phyloP scores from a whole-genome alignment of 1,140 invertebrate species.

The Zaprionus camerounensis region DNA sequence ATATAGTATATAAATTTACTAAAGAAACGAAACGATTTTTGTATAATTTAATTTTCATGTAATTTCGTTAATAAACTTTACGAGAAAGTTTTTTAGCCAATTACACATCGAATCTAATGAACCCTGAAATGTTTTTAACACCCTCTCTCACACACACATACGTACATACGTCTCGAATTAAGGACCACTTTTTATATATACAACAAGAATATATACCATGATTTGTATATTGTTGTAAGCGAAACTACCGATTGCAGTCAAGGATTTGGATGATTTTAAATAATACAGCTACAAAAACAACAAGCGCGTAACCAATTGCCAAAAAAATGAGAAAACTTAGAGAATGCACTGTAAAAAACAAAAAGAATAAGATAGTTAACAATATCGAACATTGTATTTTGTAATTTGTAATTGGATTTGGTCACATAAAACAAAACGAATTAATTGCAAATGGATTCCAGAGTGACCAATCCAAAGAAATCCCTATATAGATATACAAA shows the following conservation, averaged over 20 bases:
- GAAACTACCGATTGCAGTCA: slow-evolving; percentile 75
- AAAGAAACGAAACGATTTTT: slow-evolving; percentile 37
- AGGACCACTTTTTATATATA: slow-evolving; percentile 81
- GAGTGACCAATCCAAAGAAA: slow-evolving; percentile 35
- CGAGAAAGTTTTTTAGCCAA: slow-evolving; percentile 55
- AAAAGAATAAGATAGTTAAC: slow-evolving; percentile 43
- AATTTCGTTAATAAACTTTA: slow-evolving; percentile 45
- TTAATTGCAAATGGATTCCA: slow-evolving; percentile 37
- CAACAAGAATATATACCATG: slow-evolving; percentile 27
- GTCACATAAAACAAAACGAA: slow-evolving; percentile 19
- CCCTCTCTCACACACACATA: slow-evolving; percentile 13
- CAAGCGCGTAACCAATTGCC: slow-evolving; percentile 77
- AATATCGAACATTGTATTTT: slow-evolving; percentile 35
- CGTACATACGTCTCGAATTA: slow-evolving; percentile 76
- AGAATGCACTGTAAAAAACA: slow-evolving; percentile 44
- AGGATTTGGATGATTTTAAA: slow-evolving; percentile 78
- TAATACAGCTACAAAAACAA: slow-evolving; percentile 42
- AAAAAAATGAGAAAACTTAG: slow-evolving; percentile 46
- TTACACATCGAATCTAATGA: slow-evolving; percentile 31
- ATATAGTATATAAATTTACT: slow-evolving; percentile 16
- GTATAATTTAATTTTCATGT: slow-evolving; percentile 41
- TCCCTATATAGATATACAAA: slow-evolving; percentile 7
- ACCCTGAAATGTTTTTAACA: slow-evolving; percentile 58
- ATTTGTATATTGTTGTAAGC: slow-evolving; percentile 67
- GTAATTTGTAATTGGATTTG: slow-evolving; percentile 32